A percentile compares a stretch with the other conserved stretches of the same genome.
phyloP scores from a whole-genome alignment of 1,140 invertebrate species.

The Aphidius gifuensis region DNA sequence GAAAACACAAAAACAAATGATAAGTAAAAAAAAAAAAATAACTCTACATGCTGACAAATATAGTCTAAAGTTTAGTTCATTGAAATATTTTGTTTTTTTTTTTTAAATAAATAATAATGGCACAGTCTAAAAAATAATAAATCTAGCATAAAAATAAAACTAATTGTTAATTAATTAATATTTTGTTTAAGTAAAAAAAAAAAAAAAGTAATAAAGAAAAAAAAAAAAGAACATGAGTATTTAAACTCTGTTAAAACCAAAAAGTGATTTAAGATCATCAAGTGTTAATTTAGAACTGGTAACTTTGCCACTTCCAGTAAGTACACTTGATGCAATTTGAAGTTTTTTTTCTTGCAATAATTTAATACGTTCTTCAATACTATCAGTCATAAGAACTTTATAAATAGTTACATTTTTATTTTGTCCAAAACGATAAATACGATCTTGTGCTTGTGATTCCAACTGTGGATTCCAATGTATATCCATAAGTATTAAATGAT shows the following conservation, averaged over 20 bases:
- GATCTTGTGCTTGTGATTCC: conserved; percentile 87
- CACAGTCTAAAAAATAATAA: too few relatives aligned
- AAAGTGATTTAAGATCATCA: conserved; percentile 74
- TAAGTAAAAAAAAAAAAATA: too few relatives aligned
- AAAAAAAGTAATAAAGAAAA: too few relatives aligned
- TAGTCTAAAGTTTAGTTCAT: too few relatives aligned
- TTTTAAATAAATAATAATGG: too few relatives aligned
- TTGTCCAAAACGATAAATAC: conserved; percentile 88
- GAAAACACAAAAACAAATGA: too few relatives aligned
- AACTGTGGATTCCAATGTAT: conserved; percentile 95
- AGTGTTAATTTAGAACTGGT: conserved; percentile 67
- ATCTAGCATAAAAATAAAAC: too few relatives aligned
- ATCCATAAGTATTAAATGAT: conserved; percentile 86
- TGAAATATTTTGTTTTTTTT: too few relatives aligned
- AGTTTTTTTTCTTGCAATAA: conserved; percentile 79
- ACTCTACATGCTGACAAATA: too few relatives aligned
- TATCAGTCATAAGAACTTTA: conserved; percentile 76
- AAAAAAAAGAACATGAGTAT: background rate
- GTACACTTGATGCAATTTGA: conserved; percentile 69
- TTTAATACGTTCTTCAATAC: conserved; percentile 82
- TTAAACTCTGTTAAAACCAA: conserved; percentile 40
- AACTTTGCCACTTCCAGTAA: conserved; percentile 63
- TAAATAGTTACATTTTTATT: conserved; percentile 77
- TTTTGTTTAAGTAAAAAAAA: background rate
- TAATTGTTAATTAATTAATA: too few relatives aligned